Conservation (phyloP, 2,888 invertebrate genomes). For the Scaptomyza parva region DNA sequence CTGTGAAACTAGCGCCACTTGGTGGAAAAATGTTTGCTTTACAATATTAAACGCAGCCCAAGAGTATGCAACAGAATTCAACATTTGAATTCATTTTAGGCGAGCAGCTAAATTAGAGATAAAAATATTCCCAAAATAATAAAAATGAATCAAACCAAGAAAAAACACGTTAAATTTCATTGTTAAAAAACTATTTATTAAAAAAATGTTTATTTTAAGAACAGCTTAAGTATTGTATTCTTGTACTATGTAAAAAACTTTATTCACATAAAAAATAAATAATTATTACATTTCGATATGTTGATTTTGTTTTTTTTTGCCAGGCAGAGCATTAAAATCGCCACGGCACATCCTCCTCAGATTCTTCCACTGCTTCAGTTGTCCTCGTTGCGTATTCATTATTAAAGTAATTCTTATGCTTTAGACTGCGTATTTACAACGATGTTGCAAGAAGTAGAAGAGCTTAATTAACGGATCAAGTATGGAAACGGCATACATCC, state of each 20-base stretch:
- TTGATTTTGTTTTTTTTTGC: constrained; percentile 7
- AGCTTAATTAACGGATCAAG: constrained; percentile 58
- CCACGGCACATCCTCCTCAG: constrained; percentile 17
- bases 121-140: background rate
- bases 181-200: too few species aligned
- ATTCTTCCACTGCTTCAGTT: constrained; percentile 18
- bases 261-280: constrained; percentile 79
- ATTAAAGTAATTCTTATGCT: constrained; percentile 62
- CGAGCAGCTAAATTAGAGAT: too few species aligned
- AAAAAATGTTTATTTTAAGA: constrained; percentile 1
- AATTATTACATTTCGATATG: constrained; percentile 75
- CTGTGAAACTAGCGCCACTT: background rate
- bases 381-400: constrained; percentile 40
- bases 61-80: constrained; percentile 29
- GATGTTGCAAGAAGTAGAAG: constrained; percentile 62
- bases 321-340: constrained; percentile 35
- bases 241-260: constrained; percentile 76
- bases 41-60: background rate
- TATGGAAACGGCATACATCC: constrained; percentile 41
- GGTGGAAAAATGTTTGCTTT: background rate
- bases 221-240: constrained; percentile 13
- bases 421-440: constrained; percentile 75
- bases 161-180: background rate
- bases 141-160: background rate
- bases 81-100: too few species aligned